Base-by-base conservation (phyloP, 2,797 vertebrate species). In the Melanotaenia trifasciata region DNA sequence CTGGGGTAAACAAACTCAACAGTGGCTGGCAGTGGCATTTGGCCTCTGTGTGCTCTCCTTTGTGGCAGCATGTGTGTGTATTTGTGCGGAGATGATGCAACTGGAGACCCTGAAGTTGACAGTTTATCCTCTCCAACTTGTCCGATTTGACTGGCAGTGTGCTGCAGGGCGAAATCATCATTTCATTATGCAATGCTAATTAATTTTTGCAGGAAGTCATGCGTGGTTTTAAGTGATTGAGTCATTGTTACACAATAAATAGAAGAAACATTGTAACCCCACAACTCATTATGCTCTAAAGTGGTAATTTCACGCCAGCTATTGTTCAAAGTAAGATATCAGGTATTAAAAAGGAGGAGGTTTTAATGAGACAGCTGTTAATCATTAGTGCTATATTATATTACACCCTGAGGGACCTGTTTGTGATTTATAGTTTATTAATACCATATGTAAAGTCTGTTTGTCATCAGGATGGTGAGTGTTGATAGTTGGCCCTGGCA, bases 101-200 rank as follows among this genome's bases (percentile, higher is more conserved):
- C 69, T 22, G 51, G 79, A 50, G 56, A 74, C 67, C 63, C 60
- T 43, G 57, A 74, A 82, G 84, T 83, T 60, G 28, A 64, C 6
- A 16, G 30, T 67, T 45, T 20, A 26, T 58, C 60, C 74, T 47
- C 58, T 74, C 79, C 22, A 66, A 80, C 67, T 85, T 57, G 72
- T 79, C 72, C 78, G 78, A 70, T 74, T 75, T 58, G 70, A 84
- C 66, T 59, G 32, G 76, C 65, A 24, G 0, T 2, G n/a, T 1
- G 75, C 88, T 38, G 22, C 58, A 0, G 79, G 89, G 80, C n/a
- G 5, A 50, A 18, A 64, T 72, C 68, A 74, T 65, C 73, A 71
- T 87, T 87, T 92, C 84, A 90, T 92, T 87, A 83, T 60, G 83
- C 83, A 64, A 78, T 67, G 84, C 80, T 87, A 92, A 94, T 93